These are phyloP conservation scores for Yponomeuta evonymella DNA, from an alignment of 2,888 invertebrate genomes.

Conservation along the genomic window DNA sequence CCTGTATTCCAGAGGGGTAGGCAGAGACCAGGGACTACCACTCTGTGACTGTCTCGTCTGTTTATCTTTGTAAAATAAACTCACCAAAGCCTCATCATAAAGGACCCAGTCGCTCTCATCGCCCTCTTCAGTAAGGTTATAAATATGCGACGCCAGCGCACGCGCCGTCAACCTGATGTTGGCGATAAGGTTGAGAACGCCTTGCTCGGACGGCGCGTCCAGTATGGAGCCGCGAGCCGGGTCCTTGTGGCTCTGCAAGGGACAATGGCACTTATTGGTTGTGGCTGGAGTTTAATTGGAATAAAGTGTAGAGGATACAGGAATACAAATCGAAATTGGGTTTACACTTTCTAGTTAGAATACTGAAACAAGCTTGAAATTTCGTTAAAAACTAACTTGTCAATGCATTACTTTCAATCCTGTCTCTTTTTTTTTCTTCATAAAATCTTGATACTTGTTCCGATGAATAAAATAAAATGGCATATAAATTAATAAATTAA, in stretches of 20 bases:
- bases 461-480: no score
- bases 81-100: conserved; percentile 85
- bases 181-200: conserved; percentile 73
- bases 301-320: not conserved
- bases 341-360: no score
- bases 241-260: conserved; percentile 78
- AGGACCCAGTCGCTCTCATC: conserved; percentile 67
- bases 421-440: no score
- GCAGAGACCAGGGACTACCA: no score
- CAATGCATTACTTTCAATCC: no score
- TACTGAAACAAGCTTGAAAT: no score
- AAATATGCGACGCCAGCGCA: conserved; percentile 88
- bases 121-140: conserved; percentile 77
- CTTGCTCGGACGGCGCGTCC: conserved; percentile 75
- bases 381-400: no score
- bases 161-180: conserved; percentile 88
- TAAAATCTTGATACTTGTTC: no score
- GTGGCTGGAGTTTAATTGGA: not conserved
- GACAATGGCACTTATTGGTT: not conserved
- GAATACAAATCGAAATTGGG: not conserved
- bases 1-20: no score
- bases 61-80: conserved; percentile 25
- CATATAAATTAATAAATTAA: no score
- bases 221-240: conserved; percentile 77
- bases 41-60: no score